Conservation (phyloP, 1,140 invertebrate genomes). For the Capitella teleta region DNA sequence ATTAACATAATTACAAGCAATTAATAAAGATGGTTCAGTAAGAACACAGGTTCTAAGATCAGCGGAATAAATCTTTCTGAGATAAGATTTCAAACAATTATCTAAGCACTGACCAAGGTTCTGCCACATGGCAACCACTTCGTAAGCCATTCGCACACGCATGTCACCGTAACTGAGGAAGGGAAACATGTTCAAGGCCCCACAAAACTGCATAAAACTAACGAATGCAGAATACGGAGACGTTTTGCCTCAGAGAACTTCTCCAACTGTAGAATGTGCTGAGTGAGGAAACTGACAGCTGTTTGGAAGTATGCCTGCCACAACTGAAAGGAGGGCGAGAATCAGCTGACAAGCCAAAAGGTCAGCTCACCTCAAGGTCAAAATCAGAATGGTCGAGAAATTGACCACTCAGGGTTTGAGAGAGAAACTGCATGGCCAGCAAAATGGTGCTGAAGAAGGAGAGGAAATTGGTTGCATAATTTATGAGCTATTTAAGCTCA, state of each 20-base stretch:
- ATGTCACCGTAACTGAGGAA: conserved; percentile 33
- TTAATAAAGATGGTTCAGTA: too few species aligned
- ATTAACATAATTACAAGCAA: too few species aligned
- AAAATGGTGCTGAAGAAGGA: conserved; percentile 24
- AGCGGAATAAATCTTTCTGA: too few species aligned
- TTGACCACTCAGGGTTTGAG: conserved; percentile 65
- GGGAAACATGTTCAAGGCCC: too few species aligned
- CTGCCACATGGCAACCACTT: conserved; percentile 32
- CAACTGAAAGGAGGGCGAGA: conserved; percentile 33
- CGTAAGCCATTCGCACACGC: conserved; percentile 32
- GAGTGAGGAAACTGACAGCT: conserved; percentile 30
- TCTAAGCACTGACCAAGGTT: conserved; percentile 20
- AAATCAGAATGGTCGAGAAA: conserved; percentile 47
- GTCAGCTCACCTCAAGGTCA: conserved; percentile 50
- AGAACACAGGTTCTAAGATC: too few species aligned
- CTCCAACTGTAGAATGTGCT: conserved; percentile 33
- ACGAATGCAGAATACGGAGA: conserved; percentile 23
- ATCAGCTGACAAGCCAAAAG: conserved; percentile 1
- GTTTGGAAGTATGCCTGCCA: conserved; percentile 33
- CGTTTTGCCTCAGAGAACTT: conserved; percentile 29
- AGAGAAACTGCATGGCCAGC: conserved; percentile 27
- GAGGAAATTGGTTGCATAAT: not conserved
- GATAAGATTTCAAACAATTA: too few species aligned
- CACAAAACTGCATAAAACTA: too few species aligned
- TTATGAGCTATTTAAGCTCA: conserved; percentile 8